Evolutionary conservation across 2,113 vertebrate species (phyloP).

Genomic region (Marmota flaviventris): DNA sequence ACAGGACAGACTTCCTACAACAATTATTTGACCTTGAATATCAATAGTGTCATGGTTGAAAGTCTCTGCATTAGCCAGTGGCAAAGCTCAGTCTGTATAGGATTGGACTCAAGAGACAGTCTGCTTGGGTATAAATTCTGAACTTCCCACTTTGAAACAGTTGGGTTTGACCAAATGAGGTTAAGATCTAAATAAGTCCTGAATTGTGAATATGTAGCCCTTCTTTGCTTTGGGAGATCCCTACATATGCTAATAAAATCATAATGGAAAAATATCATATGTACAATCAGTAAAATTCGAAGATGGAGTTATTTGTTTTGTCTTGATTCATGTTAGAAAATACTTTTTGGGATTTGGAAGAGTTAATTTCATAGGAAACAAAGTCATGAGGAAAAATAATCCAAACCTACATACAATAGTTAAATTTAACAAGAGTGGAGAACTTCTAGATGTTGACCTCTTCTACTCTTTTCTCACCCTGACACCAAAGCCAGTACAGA

Average conservation of each 20-base stretch:
- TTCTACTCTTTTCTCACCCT: not conserved
- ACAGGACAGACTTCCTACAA: not conserved
- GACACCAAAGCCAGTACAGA: not conserved
- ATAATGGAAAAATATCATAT: not conserved
- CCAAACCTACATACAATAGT: not conserved
- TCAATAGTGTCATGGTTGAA: not conserved
- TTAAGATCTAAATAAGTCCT: not conserved
- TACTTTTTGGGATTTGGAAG: not conserved
- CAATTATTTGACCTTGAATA: not conserved
- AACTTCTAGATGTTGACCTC: too few relatives aligned
- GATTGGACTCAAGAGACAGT: not conserved
- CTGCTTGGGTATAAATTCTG: not conserved
- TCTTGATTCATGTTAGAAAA: not conserved
- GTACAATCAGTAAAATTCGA: not conserved
- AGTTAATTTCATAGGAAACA: not conserved
- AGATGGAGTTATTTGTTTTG: not conserved
- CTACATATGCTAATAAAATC: too few relatives aligned
- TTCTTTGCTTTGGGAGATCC: not conserved
- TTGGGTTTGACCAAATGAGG: not conserved
- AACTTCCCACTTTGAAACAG: not conserved
- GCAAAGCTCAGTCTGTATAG: not conserved
- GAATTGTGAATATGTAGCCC: not conserved
- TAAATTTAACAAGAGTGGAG: not conserved
- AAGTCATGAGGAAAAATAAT: not conserved
- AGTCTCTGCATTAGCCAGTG: rapidly evolving